These are phyloP conservation scores for Salvelinus sp. DNA, from an alignment of 2,113 vertebrate genomes.

Conservation along the genomic window DNA sequence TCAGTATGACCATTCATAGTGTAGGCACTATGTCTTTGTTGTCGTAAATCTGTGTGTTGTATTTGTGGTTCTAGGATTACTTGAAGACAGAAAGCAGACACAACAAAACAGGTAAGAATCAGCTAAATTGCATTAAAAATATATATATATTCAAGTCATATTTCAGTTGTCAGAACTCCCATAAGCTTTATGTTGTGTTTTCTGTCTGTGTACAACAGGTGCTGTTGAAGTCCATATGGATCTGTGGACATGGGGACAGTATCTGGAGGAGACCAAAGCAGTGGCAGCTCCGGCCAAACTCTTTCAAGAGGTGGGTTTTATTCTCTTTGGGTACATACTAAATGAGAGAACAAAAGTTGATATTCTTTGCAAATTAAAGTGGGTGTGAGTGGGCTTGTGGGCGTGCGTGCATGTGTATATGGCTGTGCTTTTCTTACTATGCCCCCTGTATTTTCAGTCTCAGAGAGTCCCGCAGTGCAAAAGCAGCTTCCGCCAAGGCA, in stretches of 20 bases:
- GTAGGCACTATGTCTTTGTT: no score
- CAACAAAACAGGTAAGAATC: constrained; percentile 66
- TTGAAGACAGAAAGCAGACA: constrained; percentile 64
- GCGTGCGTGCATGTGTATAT: constrained; percentile 2
- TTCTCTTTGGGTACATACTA: not conserved
- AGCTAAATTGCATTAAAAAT: no score
- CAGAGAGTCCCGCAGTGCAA: constrained; percentile 82
- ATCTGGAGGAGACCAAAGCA: constrained; percentile 90
- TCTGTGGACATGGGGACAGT: constrained; percentile 89
- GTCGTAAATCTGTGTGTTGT: not conserved
- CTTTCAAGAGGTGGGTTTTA: constrained; percentile 86
- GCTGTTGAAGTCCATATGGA: constrained; percentile 83
- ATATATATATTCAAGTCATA: no score
- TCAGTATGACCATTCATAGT: no score
- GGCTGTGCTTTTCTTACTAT: constrained; percentile 2
- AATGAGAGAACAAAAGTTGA: no score
- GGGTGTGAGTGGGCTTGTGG: not conserved
- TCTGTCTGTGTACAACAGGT: not conserved
- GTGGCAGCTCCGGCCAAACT: constrained; percentile 86
- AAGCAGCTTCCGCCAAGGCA: constrained; percentile 91
- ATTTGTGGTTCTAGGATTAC: constrained; percentile 62
- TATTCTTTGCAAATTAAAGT: not conserved
- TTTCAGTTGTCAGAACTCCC: not conserved
- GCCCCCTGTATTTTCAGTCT: constrained; percentile 60
- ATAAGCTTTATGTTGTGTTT: not conserved